A percentile compares a stretch with the other conserved stretches of the same genome.
Evolutionary conservation across 2,113 vertebrate genomes (phyloP).

Genomic region (Chloebia gouldiae): DNA sequence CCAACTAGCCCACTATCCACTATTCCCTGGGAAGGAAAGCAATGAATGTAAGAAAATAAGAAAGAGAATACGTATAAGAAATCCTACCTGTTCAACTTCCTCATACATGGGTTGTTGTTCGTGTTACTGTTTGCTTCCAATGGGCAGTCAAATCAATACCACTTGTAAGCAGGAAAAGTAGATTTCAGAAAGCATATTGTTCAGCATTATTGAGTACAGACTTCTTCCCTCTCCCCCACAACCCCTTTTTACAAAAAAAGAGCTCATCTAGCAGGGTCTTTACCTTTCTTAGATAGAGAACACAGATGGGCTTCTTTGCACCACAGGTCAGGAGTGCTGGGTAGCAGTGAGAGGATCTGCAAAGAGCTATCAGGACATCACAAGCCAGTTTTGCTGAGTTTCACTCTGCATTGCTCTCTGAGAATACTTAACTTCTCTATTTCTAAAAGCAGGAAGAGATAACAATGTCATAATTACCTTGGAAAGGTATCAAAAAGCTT

Average conservation of each 20-base stretch:
- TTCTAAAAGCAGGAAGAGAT: neutral
- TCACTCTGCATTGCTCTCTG: neutral
- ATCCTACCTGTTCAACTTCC: neutral
- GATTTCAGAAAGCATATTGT: neutral
- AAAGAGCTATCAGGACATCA: neutral
- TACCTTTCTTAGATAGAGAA: neutral
- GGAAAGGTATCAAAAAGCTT: neutral
- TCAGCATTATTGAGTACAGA: neutral
- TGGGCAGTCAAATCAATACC: neutral
- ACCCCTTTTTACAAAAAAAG: neutral
- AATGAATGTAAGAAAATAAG: neutral
- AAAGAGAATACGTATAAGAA: neutral
- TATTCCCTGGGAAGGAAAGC: neutral
- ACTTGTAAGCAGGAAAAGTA: neutral
- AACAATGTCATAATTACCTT: neutral
- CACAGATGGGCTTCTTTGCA: neutral
- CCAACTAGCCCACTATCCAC: neutral
- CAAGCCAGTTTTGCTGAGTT: neutral
- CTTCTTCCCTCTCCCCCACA: fast-evolving
- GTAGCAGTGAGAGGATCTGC: neutral
- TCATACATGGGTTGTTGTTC: neutral
- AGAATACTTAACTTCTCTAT: neutral
- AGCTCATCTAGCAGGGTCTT: neutral
- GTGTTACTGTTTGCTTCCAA: neutral
- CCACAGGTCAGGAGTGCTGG: neutral